Evolutionary conservation across 2,888 invertebrate species (phyloP), one percentile per base, ranked within the genome.

Genomic region (Axea sp.): DNA sequence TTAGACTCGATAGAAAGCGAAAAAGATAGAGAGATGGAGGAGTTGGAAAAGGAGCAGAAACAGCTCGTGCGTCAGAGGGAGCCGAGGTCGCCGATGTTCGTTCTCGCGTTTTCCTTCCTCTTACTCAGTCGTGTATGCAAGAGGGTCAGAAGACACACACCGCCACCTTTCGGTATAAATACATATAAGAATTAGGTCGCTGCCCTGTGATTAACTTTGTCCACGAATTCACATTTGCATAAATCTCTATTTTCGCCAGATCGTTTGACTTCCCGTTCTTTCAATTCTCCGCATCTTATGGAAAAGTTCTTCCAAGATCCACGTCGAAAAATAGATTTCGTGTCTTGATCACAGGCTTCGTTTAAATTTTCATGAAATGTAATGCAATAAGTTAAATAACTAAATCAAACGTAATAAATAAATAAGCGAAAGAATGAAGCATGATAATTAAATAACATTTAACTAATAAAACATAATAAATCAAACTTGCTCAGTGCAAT

Each of bases 111-210:
- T 71, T 71, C 55, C 60, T 45, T 49, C 59, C 57, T 49, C 51
- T 53, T 22, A 17, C 53, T 72, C 47, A 15, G 49, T 60, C 19
- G 26, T 33, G 59, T 75, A 64, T 35, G 24, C 62, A 78, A 81
- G 80, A 79, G 79, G 79, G 78, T 74, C 76, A 77, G 78, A 65
- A 53, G 65, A 67, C 67, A 31, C 55, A 65, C 41, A 49, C 57
- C 45, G 47, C 57, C 79, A 78, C 80, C 80, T 80, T 80, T 79
- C 76, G 82, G 78, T 83, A 83, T 83, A 83, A 83, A 83, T 83
- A 83, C 78, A 83, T 80, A 79, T 78, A 80, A 80, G 82, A 83
- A 83, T 71, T 83, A 77, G 83, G 83, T 83, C 83, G 81, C 71
- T 71, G 75, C 51, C 71, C 75, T 62, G 57, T 41, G 60, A 60